Evolutionary conservation across 2,888 invertebrate genomes (phyloP), one percentile per base, ranked within the genome.

Genomic region (Melinaea menophilus): DNA sequence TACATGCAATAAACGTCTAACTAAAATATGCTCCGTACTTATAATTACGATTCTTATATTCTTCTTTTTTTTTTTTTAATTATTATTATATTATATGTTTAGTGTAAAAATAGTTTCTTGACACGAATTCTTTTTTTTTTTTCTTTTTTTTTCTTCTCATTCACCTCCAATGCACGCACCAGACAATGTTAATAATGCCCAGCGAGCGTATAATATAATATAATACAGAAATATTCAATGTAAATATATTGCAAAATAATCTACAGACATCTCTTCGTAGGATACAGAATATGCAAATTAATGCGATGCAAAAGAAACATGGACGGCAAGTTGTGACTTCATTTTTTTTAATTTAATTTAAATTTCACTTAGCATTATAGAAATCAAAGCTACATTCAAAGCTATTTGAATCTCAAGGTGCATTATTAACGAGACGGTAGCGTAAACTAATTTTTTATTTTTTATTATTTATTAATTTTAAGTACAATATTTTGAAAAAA

Each of bases 71-170:
- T 83, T 82, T 79, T 77, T 76, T 75, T 70, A 76, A 81, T 79
- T 79, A 81, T 86, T 85, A 86, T 75, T 82, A 79, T 81, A 80
- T 82, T 79, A 79, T 68, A 66, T 66, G 61, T 66, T 64, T 66
- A 82, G 82, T 88, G 88, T 88, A 88, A 89, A 90, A 88, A 88
- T 88, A 87, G 83, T 85, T 84, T 73, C 84, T 88, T 82, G 77
- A 82, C 80, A 84, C 65, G 55, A 65, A 61, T 68, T 65, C 56
- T 59, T 55, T 62, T 46, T 46, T 46, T 46, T 46, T n/a, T n/a
- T n/a, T n/a, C n/a, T 45, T 46, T n/a, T 46, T 12, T 46, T 46
- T 46, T n/a, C 2, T 51, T 51, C 31, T 84, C 77, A 85, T 86
- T 82, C 81, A 81, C 73, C 78, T 70, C 74, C 74, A 73, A 75